Conservation (phyloP, 2,797 vertebrate genomes). For the Siniperca undulata region DNA sequence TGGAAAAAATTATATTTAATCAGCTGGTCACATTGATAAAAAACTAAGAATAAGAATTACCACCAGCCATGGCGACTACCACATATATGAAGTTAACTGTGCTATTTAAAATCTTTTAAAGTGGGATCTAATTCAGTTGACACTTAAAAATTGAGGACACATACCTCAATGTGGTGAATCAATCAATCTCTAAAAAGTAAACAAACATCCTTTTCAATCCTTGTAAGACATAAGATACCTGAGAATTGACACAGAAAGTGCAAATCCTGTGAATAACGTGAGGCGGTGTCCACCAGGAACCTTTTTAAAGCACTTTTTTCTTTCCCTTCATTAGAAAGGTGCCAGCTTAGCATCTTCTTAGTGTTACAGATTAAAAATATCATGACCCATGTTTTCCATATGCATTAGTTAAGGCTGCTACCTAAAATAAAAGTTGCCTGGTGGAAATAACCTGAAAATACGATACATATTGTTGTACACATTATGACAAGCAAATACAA, state of each 20-base stretch:
- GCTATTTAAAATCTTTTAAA: neutral
- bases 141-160: conserved; percentile 12
- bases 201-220: conserved; percentile 19
- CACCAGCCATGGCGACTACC: neutral
- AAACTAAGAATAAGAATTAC: neutral
- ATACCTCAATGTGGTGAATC: neutral
- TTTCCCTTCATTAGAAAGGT: conserved; percentile 21
- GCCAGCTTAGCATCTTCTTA: neutral
- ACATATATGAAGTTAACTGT: neutral
- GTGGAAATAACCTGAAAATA: conserved; percentile 15
- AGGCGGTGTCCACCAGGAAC: conserved; percentile 28
- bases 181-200: conserved; percentile 29
- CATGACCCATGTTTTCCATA: neutral
- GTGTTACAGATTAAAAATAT: conserved; percentile 25
- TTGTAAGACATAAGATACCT: conserved; percentile 51
- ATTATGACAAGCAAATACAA: conserved; percentile 4
- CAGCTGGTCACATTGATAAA: neutral
- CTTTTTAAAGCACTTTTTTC: neutral
- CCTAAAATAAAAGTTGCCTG: conserved; percentile 2
- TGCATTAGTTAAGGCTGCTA: neutral
- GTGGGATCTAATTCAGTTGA: conserved; percentile 1
- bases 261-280: conserved; percentile 34
- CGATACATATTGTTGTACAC: neutral
- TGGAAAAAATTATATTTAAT: neutral
- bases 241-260: conserved; percentile 58